Evolutionary conservation across 2,113 vertebrate species (phyloP).

Genomic region (Tachycineta bicolor): DNA sequence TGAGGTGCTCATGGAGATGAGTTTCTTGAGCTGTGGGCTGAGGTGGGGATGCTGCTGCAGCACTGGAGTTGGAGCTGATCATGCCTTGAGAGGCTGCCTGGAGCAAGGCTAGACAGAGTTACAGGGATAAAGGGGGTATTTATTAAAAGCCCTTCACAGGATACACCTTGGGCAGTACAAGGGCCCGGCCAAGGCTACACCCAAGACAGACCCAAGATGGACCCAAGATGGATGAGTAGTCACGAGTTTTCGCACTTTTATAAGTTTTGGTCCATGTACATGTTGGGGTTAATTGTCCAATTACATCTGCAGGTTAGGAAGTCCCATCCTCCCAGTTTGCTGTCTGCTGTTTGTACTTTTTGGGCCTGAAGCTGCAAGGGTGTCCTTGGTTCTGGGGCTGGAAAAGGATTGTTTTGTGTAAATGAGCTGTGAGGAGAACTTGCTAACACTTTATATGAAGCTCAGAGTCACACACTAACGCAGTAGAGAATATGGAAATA

Average conservation of each 20-base stretch:
- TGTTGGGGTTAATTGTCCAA: neutral
- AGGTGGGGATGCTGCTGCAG: neutral
- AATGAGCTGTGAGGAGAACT: neutral
- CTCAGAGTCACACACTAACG: neutral
- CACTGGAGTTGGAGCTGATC: neutral
- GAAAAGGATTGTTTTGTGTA: neutral
- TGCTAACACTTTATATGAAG: neutral
- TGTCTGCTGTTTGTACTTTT: neutral
- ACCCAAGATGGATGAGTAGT: neutral
- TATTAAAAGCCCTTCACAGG: neutral
- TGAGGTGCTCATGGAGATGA: fast-evolving
- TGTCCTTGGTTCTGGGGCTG: neutral
- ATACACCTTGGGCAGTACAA: neutral
- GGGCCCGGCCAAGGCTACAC: fast-evolving
- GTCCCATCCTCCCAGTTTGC: neutral
- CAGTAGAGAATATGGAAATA: neutral
- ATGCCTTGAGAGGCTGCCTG: neutral
- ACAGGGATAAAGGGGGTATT: neutral
- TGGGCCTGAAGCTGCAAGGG: neutral
- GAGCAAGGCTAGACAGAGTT: neutral
- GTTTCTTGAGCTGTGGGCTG: neutral
- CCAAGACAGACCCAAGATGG: neutral
- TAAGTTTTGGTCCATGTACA: neutral
- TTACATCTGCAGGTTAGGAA: neutral
- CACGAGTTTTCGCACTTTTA: neutral